Evolutionary conservation across 2,113 vertebrate genomes (phyloP).

Genomic region (Odontophorus gujanensis): DNA sequence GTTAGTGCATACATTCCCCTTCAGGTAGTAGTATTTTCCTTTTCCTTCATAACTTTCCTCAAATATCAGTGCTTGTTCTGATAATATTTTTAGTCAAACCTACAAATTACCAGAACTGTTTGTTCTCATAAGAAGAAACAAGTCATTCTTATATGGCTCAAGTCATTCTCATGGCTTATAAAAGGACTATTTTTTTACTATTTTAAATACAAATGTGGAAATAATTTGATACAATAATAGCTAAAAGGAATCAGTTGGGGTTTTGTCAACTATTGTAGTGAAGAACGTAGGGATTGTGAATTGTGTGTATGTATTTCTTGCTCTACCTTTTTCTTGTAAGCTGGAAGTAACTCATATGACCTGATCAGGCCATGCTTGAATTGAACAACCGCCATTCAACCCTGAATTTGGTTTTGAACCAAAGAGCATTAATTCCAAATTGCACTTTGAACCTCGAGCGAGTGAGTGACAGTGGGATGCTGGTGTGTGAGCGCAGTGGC

Average conservation of each 20-base stretch:
- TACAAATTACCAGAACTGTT: not conserved
- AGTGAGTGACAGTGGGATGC: too few relatives aligned
- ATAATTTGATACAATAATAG: not conserved
- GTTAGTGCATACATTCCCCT: not conserved
- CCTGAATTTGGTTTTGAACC: not conserved
- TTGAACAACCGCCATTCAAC: not conserved
- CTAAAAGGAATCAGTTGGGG: not conserved
- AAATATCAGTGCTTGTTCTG: not conserved
- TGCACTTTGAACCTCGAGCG: not conserved
- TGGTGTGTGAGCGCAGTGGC: too few relatives aligned
- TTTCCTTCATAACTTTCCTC: not conserved
- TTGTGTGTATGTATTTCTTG: not conserved
- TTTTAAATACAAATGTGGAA: not conserved
- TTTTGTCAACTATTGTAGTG: not conserved
- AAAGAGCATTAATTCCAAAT: not conserved
- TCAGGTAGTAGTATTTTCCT: not conserved
- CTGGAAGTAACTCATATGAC: not conserved
- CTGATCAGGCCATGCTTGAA: not conserved
- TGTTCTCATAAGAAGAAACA: not conserved
- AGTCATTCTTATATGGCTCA: too few relatives aligned
- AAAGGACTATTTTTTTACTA: not conserved
- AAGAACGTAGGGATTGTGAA: not conserved
- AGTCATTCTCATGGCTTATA: too few relatives aligned
- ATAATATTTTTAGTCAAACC: not conserved
- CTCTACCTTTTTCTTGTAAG: not conserved